Base-by-base conservation (phyloP, 2,797 vertebrate species). In the Neosilurus mollespiculum region DNA sequence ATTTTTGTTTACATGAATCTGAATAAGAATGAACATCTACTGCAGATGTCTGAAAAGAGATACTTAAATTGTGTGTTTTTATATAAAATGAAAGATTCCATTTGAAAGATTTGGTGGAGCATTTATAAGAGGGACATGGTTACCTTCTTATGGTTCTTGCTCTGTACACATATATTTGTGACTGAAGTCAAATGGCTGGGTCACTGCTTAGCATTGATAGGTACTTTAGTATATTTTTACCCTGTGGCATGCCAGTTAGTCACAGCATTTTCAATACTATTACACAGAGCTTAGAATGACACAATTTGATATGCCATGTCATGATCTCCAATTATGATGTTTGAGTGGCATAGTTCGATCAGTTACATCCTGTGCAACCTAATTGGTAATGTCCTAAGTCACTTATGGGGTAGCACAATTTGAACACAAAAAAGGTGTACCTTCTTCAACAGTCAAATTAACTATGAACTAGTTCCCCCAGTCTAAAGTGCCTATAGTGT, bases 11-110 rank as follows among this genome's bases (percentile, higher is more conserved):
- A 37, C 18, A 37, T 24, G 61, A 75, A 71, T n/a, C 56, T 49
- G 24, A 82, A 34, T 78, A 64, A 61, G 69, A 61, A 34, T 62
- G 24, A 37, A 69, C 15, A 56, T 77, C 30, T 43, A 43, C 56
- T 71, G 65, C 59, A 66, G 16, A 37, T 24, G 37, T 65, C 72
- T 51, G 22, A 18, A 66, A 53, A 65, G 9, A 30, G 69, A 30
- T 16, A 56, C 56, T 75, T 15, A 30, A 58, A 16, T 43, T 12
- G 73, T 76, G 73, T 59, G 18, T 22, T 59, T 61, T 61, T 26
- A 77, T 61, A 4, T 6, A 30, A 51, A 8, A 15, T 24, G 22
- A 56, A 61, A 43, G 34, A 24, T 77, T 15, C 37, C 37, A 43
- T 59, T 59, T 22, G 1, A 22, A 77, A 61, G 34, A 24, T 77